Percentiles rank a stretch among this genome's conserved stretches.
phyloP scores from a whole-genome alignment of 2,113 vertebrate species.

The Ctenomys sociabilis region DNA sequence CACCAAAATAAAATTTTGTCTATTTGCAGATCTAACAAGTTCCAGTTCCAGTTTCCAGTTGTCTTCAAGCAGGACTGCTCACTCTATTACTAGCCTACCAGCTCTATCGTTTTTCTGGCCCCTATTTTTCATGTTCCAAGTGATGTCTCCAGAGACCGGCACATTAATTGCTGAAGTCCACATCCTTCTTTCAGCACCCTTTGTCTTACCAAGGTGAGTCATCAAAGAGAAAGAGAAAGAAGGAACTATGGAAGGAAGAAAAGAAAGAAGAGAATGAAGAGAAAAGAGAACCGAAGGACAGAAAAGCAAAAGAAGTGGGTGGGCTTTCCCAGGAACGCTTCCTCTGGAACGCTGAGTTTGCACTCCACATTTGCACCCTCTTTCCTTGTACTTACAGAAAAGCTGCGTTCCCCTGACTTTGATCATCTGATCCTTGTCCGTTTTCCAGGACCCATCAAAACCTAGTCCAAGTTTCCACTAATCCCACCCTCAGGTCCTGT shows the following conservation, averaged over 20 bases:
- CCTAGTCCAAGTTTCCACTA: background rate
- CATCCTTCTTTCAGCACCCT: constrained; percentile 32
- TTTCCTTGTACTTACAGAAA: constrained; percentile 24
- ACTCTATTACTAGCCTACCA: background rate
- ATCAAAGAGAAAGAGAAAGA: background rate
- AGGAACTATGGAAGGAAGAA: background rate
- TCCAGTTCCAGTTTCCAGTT: background rate
- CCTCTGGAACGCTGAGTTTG: background rate
- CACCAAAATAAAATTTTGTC: background rate
- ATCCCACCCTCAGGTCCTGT: background rate
- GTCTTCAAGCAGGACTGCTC: background rate
- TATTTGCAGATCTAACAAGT: background rate
- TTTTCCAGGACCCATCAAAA: constrained; percentile 44
- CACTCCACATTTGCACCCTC: background rate
- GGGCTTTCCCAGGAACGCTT: background rate
- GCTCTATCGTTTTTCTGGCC: background rate
- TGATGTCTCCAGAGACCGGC: background rate
- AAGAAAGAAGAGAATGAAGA: background rate
- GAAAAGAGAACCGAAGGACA: background rate
- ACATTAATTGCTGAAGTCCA: background rate
- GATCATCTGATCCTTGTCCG: background rate
- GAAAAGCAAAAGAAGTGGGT: background rate
- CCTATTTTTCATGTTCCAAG: background rate
- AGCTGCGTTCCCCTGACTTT: background rate
- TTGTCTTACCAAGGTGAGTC: background rate